Evolutionary conservation across 2,888 invertebrate genomes (phyloP), one percentile per base, ranked within the genome.

Genomic region (Carterocephalus palaemon): DNA sequence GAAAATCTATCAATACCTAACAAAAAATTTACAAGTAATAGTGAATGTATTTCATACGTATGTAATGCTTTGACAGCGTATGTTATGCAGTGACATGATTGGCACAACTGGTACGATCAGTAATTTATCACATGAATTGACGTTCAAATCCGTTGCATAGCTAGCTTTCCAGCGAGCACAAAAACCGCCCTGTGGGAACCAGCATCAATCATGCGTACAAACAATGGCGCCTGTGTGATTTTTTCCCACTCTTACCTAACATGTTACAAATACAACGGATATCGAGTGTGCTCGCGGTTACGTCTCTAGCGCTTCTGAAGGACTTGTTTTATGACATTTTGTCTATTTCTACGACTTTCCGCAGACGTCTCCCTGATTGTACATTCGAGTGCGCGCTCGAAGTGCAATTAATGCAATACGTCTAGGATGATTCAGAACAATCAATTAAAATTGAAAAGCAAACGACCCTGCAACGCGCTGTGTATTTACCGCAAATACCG

Each of bases 231-330:
- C 60, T 64, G 69, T 72, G 67, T 62, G 65, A 56, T 64, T 70
- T 70, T 70, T 79, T 73, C 71, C 62, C 72, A 71, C 54, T 75
- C 66, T 81, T 80, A 79, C 72, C 68, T 76, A 80, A 85, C 74
- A 75, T 71, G 59, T 60, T 59, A 62, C 59, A 62, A 74, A 75
- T 70, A 75, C 75, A 76, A 70, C 79, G 80, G 79, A 83, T 84
- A 83, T 81, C 62, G 75, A 82, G 81, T 83, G 77, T 79, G 57
- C 59, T 67, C 53, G 59, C 58, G 53, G 62, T 67, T 72, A 68
- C 65, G 63, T 71, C 64, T 74, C 71, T 63, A 72, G 67, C 64
- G 62, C 56, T 56, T 53, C 58, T 57, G 62, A 64, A 66, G 67
- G 59, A 72, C 71, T 73, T 75, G 70, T 71, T 75, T 77, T 75